Evolutionary conservation across 2,797 vertebrate genomes (phyloP).

Genomic region (Phylloscopus collybita): DNA sequence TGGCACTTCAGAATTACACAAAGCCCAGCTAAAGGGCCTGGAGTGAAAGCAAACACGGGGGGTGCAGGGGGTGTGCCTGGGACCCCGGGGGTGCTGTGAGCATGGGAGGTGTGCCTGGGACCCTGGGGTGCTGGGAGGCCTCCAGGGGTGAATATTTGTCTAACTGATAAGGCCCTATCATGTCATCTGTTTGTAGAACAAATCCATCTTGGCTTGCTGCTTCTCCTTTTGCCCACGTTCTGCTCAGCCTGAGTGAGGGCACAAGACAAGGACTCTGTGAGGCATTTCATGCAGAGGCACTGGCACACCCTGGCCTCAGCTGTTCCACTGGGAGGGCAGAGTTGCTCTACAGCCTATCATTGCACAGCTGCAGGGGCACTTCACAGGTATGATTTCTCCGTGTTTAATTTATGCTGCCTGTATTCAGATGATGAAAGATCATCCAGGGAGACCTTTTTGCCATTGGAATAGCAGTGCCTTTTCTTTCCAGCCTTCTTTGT

Average conservation of each 20-base stretch:
- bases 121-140: neutral
- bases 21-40: neutral
- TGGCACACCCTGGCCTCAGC: neutral
- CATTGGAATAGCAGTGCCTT: neutral
- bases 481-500: constrained; percentile 15
- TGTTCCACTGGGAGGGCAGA: neutral
- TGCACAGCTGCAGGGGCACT: neutral
- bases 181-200: neutral
- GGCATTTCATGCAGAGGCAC: neutral
- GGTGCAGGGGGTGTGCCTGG: neutral
- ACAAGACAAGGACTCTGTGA: neutral
- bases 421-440: constrained; percentile 9
- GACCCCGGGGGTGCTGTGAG: neutral
- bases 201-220: neutral
- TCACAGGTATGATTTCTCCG: neutral
- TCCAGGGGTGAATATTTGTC: neutral
- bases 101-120: neutral
- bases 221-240: neutral
- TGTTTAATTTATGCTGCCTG: constrained; percentile 6
- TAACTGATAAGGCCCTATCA: neutral
- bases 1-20: neutral
- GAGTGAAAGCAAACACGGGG: neutral
- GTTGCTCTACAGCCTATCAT: neutral
- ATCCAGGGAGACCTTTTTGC: constrained; percentile 19
- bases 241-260: neutral